phyloP scores from a whole-genome alignment of 2,113 vertebrate genomes.

The Enhydra lutris region DNA sequence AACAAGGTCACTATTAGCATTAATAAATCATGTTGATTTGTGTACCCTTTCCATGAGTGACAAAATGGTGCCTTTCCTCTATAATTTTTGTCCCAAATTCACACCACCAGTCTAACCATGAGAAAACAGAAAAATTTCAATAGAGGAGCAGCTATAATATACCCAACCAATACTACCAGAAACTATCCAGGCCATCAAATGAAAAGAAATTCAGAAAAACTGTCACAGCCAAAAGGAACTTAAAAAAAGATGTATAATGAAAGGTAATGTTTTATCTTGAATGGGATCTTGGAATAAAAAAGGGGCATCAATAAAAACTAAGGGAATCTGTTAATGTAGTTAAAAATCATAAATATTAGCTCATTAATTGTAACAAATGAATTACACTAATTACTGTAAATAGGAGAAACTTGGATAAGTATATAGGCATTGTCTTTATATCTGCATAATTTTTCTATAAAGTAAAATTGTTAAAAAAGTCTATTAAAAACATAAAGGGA shows the following conservation, averaged over 20 bases:
- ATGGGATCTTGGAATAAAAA: not conserved
- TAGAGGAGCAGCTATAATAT: not conserved
- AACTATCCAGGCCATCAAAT: not conserved
- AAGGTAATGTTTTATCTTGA: not conserved
- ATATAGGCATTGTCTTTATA: not conserved
- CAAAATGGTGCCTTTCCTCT: not conserved
- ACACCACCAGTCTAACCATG: not conserved
- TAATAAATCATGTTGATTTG: not conserved
- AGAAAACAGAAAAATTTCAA: not conserved
- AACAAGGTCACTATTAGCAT: not conserved
- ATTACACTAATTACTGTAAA: not conserved
- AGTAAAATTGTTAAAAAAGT: not conserved
- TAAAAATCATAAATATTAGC: not conserved
- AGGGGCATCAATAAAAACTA: not conserved
- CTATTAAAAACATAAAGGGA: not conserved
- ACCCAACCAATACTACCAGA: accelerated
- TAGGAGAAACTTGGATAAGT: not conserved
- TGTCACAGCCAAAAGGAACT: not conserved
- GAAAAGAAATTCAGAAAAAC: not conserved
- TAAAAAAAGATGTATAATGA: not conserved
- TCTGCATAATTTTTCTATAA: not conserved
- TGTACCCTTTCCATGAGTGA: not conserved
- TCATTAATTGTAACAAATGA: not conserved
- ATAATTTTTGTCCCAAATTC: not conserved
- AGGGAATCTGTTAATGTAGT: not conserved